A percentile compares a stretch with the other conserved stretches of the same genome.
These are phyloP conservation scores for Odontocolon sp. DNA, from an alignment of 2,888 invertebrate genomes.

Conservation along the genomic window DNA sequence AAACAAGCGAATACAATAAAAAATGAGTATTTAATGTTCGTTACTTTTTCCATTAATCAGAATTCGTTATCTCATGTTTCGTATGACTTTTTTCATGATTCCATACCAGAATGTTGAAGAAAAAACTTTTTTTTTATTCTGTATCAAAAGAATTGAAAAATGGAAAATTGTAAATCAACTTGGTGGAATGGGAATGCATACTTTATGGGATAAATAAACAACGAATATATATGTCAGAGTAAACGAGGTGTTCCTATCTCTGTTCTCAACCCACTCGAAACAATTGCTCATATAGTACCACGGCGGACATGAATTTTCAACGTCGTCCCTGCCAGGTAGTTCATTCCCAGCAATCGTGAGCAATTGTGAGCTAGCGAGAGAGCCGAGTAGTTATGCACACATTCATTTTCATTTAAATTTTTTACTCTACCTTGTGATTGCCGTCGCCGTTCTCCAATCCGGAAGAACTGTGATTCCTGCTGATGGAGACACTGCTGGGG, in stretches of 20 bases:
- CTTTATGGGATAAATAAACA: no score
- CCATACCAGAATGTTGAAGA: no score
- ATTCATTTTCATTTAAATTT: slow-evolving; percentile 28
- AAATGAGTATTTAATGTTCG: no score
- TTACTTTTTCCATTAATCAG: neutral
- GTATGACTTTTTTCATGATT: no score
- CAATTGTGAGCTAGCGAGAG: slow-evolving; percentile 27
- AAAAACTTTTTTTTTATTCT: no score
- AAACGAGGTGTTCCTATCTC: neutral
- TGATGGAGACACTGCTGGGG: slow-evolving; percentile 91
- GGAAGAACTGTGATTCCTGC: slow-evolving; percentile 88
- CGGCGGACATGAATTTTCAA: neutral
- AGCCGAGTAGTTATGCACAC: slow-evolving; percentile 2
- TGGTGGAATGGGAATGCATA: no score
- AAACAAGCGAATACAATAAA: no score
- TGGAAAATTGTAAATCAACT: no score
- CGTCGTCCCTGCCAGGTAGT: neutral
- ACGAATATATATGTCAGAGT: no score
- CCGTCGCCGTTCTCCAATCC: slow-evolving; percentile 84
- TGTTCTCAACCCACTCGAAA: slow-evolving; percentile 2
- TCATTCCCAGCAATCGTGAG: slow-evolving; percentile 24
- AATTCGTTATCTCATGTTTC: no score
- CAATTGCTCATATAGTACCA: slow-evolving; percentile 13
- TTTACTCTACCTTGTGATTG: slow-evolving; percentile 82
- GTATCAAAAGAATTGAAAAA: no score